Base-by-base conservation (phyloP, 1,140 invertebrate species). In the Aphidius gifuensis region DNA sequence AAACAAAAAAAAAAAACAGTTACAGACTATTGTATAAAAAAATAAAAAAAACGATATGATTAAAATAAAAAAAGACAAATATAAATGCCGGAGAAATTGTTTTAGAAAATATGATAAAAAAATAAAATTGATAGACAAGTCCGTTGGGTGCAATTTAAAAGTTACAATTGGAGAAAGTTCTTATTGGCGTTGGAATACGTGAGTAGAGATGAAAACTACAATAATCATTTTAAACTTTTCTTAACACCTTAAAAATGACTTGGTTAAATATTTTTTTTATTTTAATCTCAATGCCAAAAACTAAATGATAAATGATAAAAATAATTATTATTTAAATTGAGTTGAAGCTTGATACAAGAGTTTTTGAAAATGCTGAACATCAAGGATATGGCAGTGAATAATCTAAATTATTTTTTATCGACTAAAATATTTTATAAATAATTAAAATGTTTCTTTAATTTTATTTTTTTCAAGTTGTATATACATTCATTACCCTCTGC, bases 81-180 rank as follows among this genome's bases (percentile, higher is more conserved):
- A 11, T 23, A n/a, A 11, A 11, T 47, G 11, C 32, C 32, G 23
- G 4, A 44, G 42, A 46, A 47, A 16, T 38, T 54, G 9, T 38
- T 46, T 5, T 9, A 7, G 16, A 60, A 51, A 47, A 45, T 21
- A 64, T 23, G 21, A 44, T 49, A 16, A 58, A 21, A 57, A 44
- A 32, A 49, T 45, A 47, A 51, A 45, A 44, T 42, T 43, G 48
- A 58, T 45, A 32, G 23, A 51, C 51, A 45, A 58, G 47, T 63
- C 55, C 48, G 56, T 57, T 9, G 61, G 60, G 58, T 9, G 63
- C 66, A 67, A 67, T 62, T 57, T 62, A 60, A 60, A 65, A 67
- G 60, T 67, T 67, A 67, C 64, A 63, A 67, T 65, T 65, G 66
- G 57, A 62, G 54, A 63, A 67, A 67, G 66, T 67, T 65, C 66